Base-by-base conservation (phyloP, 2,888 invertebrate genomes). In the Poecilobothrus nobilitatus region DNA sequence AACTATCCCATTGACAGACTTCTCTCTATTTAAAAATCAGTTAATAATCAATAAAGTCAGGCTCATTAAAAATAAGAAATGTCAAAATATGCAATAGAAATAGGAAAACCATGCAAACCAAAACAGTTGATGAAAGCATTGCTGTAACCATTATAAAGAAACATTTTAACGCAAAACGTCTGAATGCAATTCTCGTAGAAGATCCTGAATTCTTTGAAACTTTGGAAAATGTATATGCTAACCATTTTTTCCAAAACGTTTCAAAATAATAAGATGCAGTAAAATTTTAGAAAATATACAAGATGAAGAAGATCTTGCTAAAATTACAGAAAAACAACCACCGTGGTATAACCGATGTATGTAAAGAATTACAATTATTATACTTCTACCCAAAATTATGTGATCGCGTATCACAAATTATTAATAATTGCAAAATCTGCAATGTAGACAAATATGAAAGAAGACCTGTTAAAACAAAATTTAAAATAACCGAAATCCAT, bases 401-500 rank as follows among this genome's bases (percentile, higher is more conserved):
- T 70, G 64, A 68, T 72, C 21, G 12, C 68, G 64, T 53, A 27
- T 62, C 63, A 65, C 68, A 27, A 72, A 72, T 22, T 70, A 72
- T 6, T 73, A 74, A 20, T 5, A 73, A 72, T 65, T 73, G 73
- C 15, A 66, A 68, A 33, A 20, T 68, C n/a, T 66, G 68, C 15
- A 65, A 53, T n/a, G 0, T 20, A 53, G 71, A 71, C 2, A 41
- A 74, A 73, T 74, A 73, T 65, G 72, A 73, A 65, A 41, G 74
- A 63, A 70, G 72, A 37, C 74, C 74, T 9, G 64, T 71, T 34
- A 68, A 70, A 66, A 70, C 69, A 10, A 68, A 70, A 44, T 73
- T 72, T 15, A 72, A 75, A 44, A 34, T 76, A 3, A 75, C 73
- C 0, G 72, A 68, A 74, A 73, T 1, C 71, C 73, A 6, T 66